These are phyloP conservation scores for Adelges cooleyi DNA, from an alignment of 1,140 invertebrate genomes.

Conservation along the genomic window DNA sequence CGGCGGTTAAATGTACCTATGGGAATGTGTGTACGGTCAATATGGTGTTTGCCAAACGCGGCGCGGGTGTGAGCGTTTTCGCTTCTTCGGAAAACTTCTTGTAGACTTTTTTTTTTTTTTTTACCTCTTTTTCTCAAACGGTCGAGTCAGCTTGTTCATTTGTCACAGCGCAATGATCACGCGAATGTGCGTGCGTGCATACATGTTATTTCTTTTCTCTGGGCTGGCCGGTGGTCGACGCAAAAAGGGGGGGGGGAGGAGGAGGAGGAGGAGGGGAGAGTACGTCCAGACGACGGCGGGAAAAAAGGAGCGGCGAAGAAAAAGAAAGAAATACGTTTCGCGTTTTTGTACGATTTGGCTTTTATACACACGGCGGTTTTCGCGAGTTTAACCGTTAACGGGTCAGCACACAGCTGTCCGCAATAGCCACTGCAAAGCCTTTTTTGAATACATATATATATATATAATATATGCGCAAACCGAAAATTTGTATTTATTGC, in stretches of 20 bases:
- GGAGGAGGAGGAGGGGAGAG: too few relatives aligned
- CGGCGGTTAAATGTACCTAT: too few relatives aligned
- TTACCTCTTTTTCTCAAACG: background rate
- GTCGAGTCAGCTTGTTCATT: slow-evolving; percentile 12
- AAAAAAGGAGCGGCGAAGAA: background rate
- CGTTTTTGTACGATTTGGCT: background rate
- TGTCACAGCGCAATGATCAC: slow-evolving; percentile 12
- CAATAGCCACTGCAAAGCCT: too few relatives aligned
- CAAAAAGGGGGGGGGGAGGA: background rate
- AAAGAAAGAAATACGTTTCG: background rate
- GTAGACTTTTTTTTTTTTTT: too few relatives aligned
- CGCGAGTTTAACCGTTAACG: background rate
- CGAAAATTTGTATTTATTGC: too few relatives aligned
- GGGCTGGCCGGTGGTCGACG: background rate
- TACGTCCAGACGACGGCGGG: background rate
- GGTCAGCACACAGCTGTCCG: too few relatives aligned
- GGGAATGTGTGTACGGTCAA: too few relatives aligned
- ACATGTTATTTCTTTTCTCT: background rate
- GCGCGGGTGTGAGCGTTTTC: too few relatives aligned
- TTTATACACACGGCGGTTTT: background rate
- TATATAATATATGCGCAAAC: too few relatives aligned
- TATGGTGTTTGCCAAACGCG: too few relatives aligned
- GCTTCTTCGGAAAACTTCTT: too few relatives aligned
- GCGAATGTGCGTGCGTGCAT: slow-evolving; percentile 3
- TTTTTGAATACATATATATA: too few relatives aligned